Base-by-base conservation (phyloP, 2,888 invertebrate species). In the Tipula confusa region DNA sequence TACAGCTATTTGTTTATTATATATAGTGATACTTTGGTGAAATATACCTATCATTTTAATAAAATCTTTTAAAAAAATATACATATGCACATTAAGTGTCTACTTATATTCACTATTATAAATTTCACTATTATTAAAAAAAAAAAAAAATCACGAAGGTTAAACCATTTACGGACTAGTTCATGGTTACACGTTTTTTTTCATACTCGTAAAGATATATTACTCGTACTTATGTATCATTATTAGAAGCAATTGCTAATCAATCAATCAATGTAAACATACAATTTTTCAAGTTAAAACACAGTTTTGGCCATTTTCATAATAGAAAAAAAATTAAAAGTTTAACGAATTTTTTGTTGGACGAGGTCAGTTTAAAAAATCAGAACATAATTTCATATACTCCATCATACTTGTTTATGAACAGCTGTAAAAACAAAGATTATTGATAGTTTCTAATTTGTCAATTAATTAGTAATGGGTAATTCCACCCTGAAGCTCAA, bases 71-170 rank as follows among this genome's bases (percentile, higher is more conserved):
- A 64, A n/a, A 43, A 15, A 24, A 2, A 43, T 43, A 15, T 43
- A 43, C 43, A 43, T 43, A 64, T 64, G 24, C 24, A 64, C 64
- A 64, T 24, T 43, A 43, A 43, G 43, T 43, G 18, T 43, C 15
- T 43, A 43, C 43, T 43, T 43, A 43, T 43, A 24, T 24, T 64
- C 64, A 64, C 5, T 43, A 43, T 43, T 7, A 43, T 43, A 24
- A 64, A 64, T 64, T 64, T 64, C 64, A 64, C 64, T 64, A 64
- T 64, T 64, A 64, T 64, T 64, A 64, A 64, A 64, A 64, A 24
- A 24, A 15, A 2, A 15, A 43, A 43, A 43, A 43, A 1, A 1
- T 24, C 24, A 24, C 64, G 64, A 64, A 64, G 64, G 64, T 64
- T 24, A 64, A 64, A 64, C 64, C 64, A 64, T 64, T 64, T 64